Percentiles rank a stretch among this genome's conserved stretches.
phyloP scores from a whole-genome alignment of 2,113 vertebrate species.

The Tyrannus savana region DNA sequence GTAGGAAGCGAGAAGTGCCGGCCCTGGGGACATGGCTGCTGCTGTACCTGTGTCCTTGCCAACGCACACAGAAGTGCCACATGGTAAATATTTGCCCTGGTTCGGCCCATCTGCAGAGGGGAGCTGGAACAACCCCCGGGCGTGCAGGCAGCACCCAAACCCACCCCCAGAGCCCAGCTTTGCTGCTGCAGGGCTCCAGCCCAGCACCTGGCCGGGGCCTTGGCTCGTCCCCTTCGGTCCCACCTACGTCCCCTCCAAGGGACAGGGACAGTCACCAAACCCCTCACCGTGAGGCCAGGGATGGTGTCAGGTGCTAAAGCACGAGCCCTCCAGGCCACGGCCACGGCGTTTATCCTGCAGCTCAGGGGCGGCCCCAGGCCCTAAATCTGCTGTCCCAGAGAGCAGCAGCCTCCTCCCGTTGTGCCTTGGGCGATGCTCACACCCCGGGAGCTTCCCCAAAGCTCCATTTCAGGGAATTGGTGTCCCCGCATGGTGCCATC shows the following conservation, averaged over 20 bases:
- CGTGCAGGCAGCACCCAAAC: not conserved
- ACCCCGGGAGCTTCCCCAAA: not conserved
- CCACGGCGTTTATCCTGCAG: rapidly evolving
- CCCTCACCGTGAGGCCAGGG: rapidly evolving
- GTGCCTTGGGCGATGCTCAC: not conserved
- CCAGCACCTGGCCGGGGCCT: not conserved
- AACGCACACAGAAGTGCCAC: not conserved
- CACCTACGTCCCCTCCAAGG: rapidly evolving
- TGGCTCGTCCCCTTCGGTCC: not conserved
- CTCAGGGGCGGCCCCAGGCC: rapidly evolving
- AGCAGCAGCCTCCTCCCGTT: not conserved
- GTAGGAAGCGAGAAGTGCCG: not conserved
- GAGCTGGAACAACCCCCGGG: not conserved
- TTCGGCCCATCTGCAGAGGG: not conserved
- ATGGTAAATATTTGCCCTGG: not conserved
- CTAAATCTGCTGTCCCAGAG: not conserved
- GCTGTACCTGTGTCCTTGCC: not conserved
- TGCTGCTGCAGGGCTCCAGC: not conserved
- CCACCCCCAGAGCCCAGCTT: rapidly evolving
- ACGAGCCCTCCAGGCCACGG: rapidly evolving
- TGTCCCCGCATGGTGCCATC: rapidly evolving
- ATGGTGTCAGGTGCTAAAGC: not conserved
- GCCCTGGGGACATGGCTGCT: not conserved
- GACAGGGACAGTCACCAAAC: rapidly evolving
- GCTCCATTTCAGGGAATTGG: not conserved